phyloP scores from a whole-genome alignment of 2,888 invertebrate genomes.

The Sinotaia quadrata region DNA sequence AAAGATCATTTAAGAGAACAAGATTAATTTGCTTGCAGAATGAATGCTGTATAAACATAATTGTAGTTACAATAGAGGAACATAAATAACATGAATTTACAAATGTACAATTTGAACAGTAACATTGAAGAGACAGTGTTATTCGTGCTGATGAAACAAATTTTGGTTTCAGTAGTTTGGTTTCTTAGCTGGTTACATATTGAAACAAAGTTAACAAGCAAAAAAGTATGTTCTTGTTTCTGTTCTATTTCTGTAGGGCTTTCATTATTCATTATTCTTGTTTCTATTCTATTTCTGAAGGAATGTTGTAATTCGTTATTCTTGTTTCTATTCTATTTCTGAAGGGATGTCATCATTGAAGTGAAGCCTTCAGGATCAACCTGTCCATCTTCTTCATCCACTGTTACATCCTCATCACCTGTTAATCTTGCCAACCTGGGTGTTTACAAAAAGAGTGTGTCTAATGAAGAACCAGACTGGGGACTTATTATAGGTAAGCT shows the following conservation, averaged over 20 bases:
- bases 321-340: background rate
- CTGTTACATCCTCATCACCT: slow-evolving; percentile 59
- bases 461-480: slow-evolving; percentile 68
- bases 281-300: background rate
- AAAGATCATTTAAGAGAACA: too few species aligned
- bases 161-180: too few species aligned
- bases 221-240: background rate
- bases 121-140: too few species aligned
- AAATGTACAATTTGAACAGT: too few species aligned
- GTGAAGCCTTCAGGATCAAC: slow-evolving; percentile 61
- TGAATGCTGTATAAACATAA: too few species aligned
- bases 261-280: background rate
- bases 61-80: too few species aligned
- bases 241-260: background rate
- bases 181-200: too few species aligned
- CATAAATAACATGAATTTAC: too few species aligned
- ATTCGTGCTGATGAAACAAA: too few species aligned
- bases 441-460: slow-evolving; percentile 51
- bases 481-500: slow-evolving; percentile 63
- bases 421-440: slow-evolving; percentile 57
- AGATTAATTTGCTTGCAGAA: too few species aligned
- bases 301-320: background rate
- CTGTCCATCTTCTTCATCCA: slow-evolving; percentile 52
- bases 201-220: background rate
- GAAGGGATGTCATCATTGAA: slow-evolving; percentile 61